Evolutionary conservation across 2,797 vertebrate species (phyloP).

Genomic region (Threskiornis aethiopicus): DNA sequence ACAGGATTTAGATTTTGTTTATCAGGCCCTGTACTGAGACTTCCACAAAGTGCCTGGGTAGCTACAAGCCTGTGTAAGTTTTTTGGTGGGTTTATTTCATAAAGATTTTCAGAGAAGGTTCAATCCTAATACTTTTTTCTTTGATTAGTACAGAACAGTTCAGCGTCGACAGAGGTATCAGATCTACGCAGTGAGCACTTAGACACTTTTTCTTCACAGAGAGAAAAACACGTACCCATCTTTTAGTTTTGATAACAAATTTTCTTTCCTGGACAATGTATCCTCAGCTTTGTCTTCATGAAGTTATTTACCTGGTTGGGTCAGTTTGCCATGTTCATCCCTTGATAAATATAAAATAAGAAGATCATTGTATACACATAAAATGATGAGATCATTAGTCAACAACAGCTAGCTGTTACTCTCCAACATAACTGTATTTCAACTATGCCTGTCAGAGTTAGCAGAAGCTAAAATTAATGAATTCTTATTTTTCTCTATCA

Average conservation of each 20-base stretch:
- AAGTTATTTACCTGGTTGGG: not conserved
- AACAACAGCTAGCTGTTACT: constrained; percentile 3
- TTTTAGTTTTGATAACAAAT: not conserved
- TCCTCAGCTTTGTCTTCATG: not conserved
- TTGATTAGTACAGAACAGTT: not conserved
- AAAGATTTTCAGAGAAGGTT: not conserved
- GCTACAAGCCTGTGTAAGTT: not conserved
- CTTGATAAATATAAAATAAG: not conserved
- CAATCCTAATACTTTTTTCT: not conserved
- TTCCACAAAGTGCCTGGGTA: not conserved
- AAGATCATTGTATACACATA: not conserved
- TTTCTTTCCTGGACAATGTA: not conserved
- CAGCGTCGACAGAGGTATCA: not conserved
- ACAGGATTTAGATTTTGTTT: not conserved
- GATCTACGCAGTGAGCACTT: not conserved
- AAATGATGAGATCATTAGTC: not conserved
- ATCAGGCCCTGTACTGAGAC: not conserved
- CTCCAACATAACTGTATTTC: constrained; percentile 27
- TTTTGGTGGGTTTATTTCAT: not conserved
- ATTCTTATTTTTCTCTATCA: not conserved
- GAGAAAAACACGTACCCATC: not conserved
- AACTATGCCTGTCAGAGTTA: not conserved
- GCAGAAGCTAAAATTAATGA: not conserved
- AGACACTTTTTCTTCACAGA: not conserved
- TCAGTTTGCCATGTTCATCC: not conserved